Evolutionary conservation across 2,888 invertebrate species (phyloP).

Genomic region (Metopia argyrocephala): DNA sequence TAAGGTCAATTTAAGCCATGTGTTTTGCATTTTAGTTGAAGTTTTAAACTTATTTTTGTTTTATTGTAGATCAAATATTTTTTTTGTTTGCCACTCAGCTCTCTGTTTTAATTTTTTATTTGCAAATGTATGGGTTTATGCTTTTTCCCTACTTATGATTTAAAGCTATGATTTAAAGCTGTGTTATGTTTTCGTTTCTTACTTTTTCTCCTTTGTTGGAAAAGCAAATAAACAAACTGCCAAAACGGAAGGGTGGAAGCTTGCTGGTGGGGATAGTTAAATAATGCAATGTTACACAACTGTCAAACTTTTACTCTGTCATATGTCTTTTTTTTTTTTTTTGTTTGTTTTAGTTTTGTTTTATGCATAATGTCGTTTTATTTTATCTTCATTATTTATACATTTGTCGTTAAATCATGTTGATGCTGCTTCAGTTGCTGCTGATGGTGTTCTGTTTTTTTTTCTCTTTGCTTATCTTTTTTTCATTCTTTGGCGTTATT

Average conservation of each 20-base stretch:
- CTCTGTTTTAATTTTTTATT: neutral
- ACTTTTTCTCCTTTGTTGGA: neutral
- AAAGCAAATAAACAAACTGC: neutral
- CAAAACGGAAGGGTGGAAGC: neutral
- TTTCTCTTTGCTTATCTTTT: neutral
- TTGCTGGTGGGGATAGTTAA: neutral
- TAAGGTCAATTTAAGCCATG: conserved; percentile 63
- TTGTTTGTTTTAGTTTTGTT: conserved; percentile 1
- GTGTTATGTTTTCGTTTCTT: conserved; percentile 33
- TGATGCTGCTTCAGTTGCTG: conserved; percentile 32
- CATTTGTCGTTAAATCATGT: conserved; percentile 63
- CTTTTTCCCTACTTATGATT: conserved; percentile 11
- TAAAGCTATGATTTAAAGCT: conserved; percentile 32
- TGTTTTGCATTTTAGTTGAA: conserved; percentile 57
- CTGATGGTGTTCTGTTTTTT: neutral
- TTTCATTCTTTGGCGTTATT: neutral
- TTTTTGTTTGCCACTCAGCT: conserved; percentile 9
- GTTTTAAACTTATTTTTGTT: conserved; percentile 37
- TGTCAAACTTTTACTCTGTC: conserved; percentile 63
- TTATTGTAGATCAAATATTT: conserved; percentile 3
- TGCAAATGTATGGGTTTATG: conserved; percentile 1
- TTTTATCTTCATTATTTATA: conserved; percentile 64
- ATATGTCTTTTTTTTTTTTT: conserved; percentile 40
- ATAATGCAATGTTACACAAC: conserved; percentile 54
- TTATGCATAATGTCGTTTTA: conserved; percentile 55